phyloP scores from a whole-genome alignment of 2,888 invertebrate species.

The Auanema sp. region DNA sequence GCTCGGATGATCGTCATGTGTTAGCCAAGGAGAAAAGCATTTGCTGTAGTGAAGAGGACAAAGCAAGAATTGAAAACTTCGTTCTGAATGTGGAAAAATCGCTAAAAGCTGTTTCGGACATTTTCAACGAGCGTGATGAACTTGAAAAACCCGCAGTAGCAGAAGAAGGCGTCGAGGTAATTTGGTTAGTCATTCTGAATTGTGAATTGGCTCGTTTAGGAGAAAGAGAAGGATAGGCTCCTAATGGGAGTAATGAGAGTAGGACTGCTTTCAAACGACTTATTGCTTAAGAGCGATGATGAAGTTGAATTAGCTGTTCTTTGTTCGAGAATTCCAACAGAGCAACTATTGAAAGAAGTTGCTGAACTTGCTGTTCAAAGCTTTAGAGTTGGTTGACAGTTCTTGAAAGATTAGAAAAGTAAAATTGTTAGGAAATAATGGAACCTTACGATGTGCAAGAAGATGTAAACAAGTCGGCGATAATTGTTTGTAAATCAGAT shows the following conservation, averaged over 20 bases:
- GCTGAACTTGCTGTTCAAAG: constrained; percentile 82
- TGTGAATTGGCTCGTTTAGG: too few relatives aligned
- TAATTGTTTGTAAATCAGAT: background rate
- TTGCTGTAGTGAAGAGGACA: constrained; percentile 74
- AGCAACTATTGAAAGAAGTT: constrained; percentile 81
- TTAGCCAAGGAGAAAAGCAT: constrained; percentile 49
- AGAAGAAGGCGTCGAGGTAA: too few relatives aligned
- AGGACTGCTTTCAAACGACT: constrained; percentile 83
- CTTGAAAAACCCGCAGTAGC: too few relatives aligned
- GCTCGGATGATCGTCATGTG: constrained; percentile 93
- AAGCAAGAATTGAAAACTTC: constrained; percentile 78
- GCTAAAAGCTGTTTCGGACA: constrained; percentile 87
- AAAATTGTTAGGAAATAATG: too few relatives aligned
- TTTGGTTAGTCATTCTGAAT: too few relatives aligned
- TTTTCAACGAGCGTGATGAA: background rate
- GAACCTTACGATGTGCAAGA: background rate
- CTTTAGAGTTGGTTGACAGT: constrained; percentile 70
- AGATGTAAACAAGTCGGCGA: background rate
- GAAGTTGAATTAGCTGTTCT: constrained; percentile 87
- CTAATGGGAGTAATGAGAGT: constrained; percentile 69
- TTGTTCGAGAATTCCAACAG: constrained; percentile 89
- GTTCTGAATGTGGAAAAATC: constrained; percentile 91
- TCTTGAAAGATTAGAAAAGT: too few relatives aligned
- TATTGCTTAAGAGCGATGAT: constrained; percentile 82
- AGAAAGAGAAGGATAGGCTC: constrained; percentile 6